These are phyloP conservation scores for Eulemur albifrons DNA, from an alignment of 2,797 vertebrate species.

Conservation along the genomic window DNA sequence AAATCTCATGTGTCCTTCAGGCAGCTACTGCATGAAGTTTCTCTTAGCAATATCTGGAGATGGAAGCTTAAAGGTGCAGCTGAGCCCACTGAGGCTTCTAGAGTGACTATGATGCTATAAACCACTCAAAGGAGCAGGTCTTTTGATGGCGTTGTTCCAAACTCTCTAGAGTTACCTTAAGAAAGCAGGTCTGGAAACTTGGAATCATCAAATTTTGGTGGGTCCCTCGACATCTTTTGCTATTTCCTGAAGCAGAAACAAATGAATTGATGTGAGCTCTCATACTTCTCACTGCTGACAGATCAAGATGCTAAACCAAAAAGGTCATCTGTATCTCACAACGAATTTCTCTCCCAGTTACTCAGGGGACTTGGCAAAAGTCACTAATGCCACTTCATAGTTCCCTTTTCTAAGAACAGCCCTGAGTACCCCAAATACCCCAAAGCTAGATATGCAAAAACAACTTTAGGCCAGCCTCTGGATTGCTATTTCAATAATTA, in stretches of 20 bases:
- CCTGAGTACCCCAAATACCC: not conserved
- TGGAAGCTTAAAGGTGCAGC: rapidly evolving
- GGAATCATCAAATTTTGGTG: not conserved
- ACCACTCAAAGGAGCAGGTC: not conserved
- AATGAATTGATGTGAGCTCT: rapidly evolving
- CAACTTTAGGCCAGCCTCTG: not conserved
- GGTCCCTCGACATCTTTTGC: not conserved
- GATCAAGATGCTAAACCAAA: not conserved
- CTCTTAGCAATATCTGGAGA: not conserved
- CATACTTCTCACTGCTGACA: not conserved
- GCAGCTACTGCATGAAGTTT: not conserved
- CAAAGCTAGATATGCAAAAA: not conserved
- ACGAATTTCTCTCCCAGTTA: not conserved
- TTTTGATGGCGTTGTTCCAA: not conserved
- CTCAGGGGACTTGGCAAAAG: not conserved
- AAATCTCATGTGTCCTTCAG: rapidly evolving
- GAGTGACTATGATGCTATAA: not conserved
- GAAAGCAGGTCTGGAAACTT: not conserved
- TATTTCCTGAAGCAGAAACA: not conserved
- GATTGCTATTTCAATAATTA: not conserved
- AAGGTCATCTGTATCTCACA: not conserved
- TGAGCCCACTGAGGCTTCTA: not conserved
- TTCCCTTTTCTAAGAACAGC: not conserved
- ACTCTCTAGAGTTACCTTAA: not conserved
- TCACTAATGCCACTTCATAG: not conserved